Evolutionary conservation across 2,888 invertebrate genomes (phyloP).

Genomic region (Chloroclystis v-ata): DNA sequence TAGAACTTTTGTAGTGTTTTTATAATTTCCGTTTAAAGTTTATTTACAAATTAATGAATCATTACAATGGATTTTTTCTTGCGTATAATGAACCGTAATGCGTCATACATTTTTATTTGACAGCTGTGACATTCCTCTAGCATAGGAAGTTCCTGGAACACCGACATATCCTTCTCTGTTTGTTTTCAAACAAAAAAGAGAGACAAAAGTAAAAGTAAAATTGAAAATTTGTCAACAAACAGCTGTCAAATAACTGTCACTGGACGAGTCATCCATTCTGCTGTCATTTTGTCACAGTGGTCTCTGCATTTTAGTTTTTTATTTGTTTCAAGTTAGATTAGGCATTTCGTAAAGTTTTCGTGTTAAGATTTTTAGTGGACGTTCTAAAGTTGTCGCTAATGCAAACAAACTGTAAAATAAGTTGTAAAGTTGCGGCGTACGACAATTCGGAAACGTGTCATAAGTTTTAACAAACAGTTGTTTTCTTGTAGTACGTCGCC

Average conservation of each 20-base stretch:
- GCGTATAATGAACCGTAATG: conserved; percentile 51
- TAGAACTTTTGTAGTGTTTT: too few relatives aligned
- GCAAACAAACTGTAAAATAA: conserved; percentile 47
- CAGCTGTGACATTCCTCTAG: conserved; percentile 18
- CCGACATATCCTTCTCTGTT: conserved; percentile 5
- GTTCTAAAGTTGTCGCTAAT: conserved; percentile 49
- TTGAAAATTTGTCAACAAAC: not conserved
- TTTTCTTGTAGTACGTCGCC: conserved; percentile 61
- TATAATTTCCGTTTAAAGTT: too few relatives aligned
- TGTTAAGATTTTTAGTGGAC: conserved; percentile 54
- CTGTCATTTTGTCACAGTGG: conserved; percentile 50
- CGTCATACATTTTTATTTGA: conserved; percentile 45
- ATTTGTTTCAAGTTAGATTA: conserved; percentile 64
- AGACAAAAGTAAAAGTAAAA: conserved; percentile 8
- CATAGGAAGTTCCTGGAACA: too few relatives aligned
- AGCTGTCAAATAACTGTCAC: conserved; percentile 17
- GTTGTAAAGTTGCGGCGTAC: conserved; percentile 47
- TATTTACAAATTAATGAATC: too few relatives aligned
- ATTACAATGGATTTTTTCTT: too few relatives aligned
- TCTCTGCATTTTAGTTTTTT: conserved; percentile 72
- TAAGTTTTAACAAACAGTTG: conserved; percentile 62
- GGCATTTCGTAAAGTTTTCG: conserved; percentile 53
- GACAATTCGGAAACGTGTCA: conserved; percentile 70
- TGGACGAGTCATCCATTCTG: conserved; percentile 30
- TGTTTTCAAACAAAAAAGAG: not conserved